Evolutionary conservation across 2,888 invertebrate genomes (phyloP), one percentile per base, ranked within the genome.

Genomic region (Parnassius smintheus): DNA sequence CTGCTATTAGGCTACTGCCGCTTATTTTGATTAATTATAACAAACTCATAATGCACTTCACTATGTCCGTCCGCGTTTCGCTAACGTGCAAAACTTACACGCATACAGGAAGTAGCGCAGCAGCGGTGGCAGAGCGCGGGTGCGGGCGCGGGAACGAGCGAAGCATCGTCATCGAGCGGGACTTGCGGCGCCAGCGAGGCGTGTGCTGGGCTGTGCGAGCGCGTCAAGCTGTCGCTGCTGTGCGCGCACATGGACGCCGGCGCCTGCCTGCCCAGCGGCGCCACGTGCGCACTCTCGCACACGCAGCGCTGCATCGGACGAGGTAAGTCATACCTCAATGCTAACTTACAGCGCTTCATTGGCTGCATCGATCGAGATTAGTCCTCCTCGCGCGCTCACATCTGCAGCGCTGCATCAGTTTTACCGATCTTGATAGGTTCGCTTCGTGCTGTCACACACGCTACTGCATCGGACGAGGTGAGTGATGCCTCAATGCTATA

Each of bases 191-290:
- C 70, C 68, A 66, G 73, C 72, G 67, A 83, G 81, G 70, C 75
- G 72, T 59, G 83, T 78, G 51, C 72, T 75, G 60, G 83, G 76
- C 73, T 69, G 79, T 64, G 81, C 61, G 85, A 86, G 70, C 81
- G 89, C 54, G 82, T 78, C 68, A 83, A 83, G 69, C 75, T 83
- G 70, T 77, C 85, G 66, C 85, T 81, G 53, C 91, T 90, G 70
- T 77, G 83, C 73, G 81, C 89, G 58, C 88, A 90, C 79, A 87
- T 91, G 86, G 89, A 91, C 82, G 84, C 84, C 57, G 92, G 92
- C 69, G 79, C 83, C 64, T 88, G 92, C 62, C 76, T 87, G 9
- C n/a, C 82, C 1, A 70, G 76, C 12, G 80, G 70, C 10, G 76
- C 80, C 66, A 90, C 91, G 0, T 92, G 92, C 67, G 91, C 92